Evolutionary conservation across 2,113 vertebrate genomes (phyloP), one percentile per base, ranked within the genome.

Genomic region (Pterocles burchelli): DNA sequence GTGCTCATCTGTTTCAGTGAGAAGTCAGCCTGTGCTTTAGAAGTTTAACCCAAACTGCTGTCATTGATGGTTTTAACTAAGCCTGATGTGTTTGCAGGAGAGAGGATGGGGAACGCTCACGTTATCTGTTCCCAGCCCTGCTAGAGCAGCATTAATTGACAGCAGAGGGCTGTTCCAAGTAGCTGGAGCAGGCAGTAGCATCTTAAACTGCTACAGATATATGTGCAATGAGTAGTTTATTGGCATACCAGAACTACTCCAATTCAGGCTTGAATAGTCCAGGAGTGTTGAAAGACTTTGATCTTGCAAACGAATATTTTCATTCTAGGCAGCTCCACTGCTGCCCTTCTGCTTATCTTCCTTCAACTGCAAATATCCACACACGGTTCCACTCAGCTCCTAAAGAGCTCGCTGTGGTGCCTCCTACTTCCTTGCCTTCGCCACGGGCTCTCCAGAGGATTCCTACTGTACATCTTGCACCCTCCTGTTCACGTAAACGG

Each of bases 271-370:
- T 85, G 62, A 87, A 61, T 13, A 48, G 28, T 46, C 67, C 43
- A 66, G 55, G 31, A 70, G 58, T 33, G 43, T 24, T 80, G 46
- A n/a, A 89, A 85, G 63, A 58, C 58, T 93, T 85, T 51, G 59
- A 33, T 80, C 38, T 57, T 73, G 21, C 46, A 70, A 55, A 77
- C 10, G 6, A 58, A 2, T 62, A 43, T 71, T 90, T 71, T 33
- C 48, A 48, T 86, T 54, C 51, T 38, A n/a, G 71, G 41, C 66
- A 66, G 58, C 55, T 59, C 76, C 13, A 1, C 22, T 85, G 61
- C 83, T 93, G 61, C 38, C 68, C 11, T 89, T 90, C 62, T 73
- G 36, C 33, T 74, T 85, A 36, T 77, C 59, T 90, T 67, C 58
- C 20, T 89, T 1, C 0, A 48, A 43, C 25, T 59, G 45, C 2